phyloP scores from a whole-genome alignment of 2,888 invertebrate genomes.

The Tethea ocularis region DNA sequence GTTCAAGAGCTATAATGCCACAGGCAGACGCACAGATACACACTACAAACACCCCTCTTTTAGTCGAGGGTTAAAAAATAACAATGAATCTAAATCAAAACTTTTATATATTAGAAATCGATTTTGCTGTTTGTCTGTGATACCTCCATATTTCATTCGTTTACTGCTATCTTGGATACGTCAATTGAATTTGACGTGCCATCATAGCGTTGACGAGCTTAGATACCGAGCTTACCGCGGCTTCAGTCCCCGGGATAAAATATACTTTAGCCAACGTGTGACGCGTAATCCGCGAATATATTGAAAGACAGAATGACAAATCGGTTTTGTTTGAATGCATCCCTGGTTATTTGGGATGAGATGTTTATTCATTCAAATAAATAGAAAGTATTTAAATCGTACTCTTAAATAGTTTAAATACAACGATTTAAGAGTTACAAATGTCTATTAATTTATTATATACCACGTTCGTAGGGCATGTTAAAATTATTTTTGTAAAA shows the following conservation, averaged over 20 bases:
- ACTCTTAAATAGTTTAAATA: too few species aligned
- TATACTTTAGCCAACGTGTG: not conserved
- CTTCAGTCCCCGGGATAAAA: not conserved
- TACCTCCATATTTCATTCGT: not conserved
- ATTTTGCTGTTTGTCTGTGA: not conserved
- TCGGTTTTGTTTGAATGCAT: not conserved
- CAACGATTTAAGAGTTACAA: too few species aligned
- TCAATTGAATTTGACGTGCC: constrained; percentile 5
- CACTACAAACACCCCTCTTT: too few species aligned
- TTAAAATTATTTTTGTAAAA: too few species aligned
- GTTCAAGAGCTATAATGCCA: too few species aligned
- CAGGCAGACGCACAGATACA: too few species aligned
- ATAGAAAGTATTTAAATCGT: not conserved
- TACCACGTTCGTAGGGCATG: too few species aligned
- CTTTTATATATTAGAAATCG: too few species aligned
- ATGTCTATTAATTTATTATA: too few species aligned
- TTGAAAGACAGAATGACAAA: not conserved
- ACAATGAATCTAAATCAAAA: too few species aligned
- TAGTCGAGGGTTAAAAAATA: too few species aligned
- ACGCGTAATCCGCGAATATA: constrained; percentile 1
- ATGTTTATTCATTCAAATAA: not conserved
- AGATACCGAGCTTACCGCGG: not conserved
- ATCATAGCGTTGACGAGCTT: not conserved
- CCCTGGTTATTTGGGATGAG: not conserved
- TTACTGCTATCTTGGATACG: not conserved